A percentile compares a stretch with the other conserved stretches of the same genome.
Evolutionary conservation across 2,797 vertebrate species (phyloP).

Genomic region (Megalops cyprinoides): DNA sequence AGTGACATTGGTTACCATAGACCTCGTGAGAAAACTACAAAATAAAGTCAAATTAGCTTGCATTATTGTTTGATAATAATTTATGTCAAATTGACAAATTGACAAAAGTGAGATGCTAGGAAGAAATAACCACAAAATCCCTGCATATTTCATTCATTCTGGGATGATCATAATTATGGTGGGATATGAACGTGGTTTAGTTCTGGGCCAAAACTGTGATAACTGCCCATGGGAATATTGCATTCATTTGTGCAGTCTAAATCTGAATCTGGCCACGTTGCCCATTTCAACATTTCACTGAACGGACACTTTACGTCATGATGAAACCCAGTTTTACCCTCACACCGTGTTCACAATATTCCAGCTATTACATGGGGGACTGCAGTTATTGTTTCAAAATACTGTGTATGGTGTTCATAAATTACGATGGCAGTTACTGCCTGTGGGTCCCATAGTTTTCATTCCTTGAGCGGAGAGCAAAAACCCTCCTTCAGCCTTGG

Average conservation of each 20-base stretch:
- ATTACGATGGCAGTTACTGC: not conserved
- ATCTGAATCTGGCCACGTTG: not conserved
- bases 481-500: not conserved
- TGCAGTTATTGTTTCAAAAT: not conserved
- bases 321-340: not conserved
- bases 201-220: not conserved
- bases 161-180: not conserved
- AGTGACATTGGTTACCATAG: too few relatives aligned
- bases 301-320: not conserved
- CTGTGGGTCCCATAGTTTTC: too few relatives aligned
- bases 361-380: not conserved
- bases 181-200: not conserved
- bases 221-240: not conserved
- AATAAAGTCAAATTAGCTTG: too few relatives aligned
- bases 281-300: not conserved
- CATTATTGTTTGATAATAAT: too few relatives aligned
- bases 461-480: not conserved
- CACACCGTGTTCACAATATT: not conserved
- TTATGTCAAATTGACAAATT: too few relatives aligned
- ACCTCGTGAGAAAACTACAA: too few relatives aligned
- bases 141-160: not conserved
- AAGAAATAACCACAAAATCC: not conserved
- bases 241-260: not conserved
- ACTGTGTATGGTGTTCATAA: conserved; percentile 2
- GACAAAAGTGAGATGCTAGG: not conserved